Conservation (phyloP, 2,113 vertebrate species). For the Scortum barcoo region DNA sequence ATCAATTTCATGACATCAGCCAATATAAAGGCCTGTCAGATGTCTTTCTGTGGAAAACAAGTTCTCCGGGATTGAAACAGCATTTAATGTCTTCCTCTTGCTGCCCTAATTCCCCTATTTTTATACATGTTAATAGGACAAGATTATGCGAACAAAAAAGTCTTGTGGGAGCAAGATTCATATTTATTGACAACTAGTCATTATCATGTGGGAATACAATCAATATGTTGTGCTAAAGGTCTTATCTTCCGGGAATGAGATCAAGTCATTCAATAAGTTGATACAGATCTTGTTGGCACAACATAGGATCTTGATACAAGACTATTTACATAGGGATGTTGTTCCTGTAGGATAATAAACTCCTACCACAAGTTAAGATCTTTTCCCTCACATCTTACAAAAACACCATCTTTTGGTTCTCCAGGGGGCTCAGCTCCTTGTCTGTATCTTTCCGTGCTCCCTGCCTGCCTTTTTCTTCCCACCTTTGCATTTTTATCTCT, state of each 20-base stretch:
- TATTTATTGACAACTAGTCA: neutral
- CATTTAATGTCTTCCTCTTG: neutral
- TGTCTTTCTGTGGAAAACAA: constrained; percentile 3
- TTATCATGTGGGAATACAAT: constrained; percentile 19
- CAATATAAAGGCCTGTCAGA: constrained; percentile 3
- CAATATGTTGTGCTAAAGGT: constrained; percentile 14
- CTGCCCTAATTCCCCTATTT: neutral
- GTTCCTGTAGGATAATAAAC: neutral
- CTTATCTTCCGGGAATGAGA: constrained; percentile 24
- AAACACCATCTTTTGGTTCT: neutral
- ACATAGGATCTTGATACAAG: constrained; percentile 8
- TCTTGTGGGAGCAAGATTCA: neutral
- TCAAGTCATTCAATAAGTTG: constrained; percentile 15
- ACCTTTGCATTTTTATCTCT: constrained; percentile 30
- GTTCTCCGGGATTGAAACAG: neutral
- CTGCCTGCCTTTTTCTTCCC: neutral
- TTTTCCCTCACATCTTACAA: constrained; percentile 1
- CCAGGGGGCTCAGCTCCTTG: neutral
- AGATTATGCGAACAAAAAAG: neutral
- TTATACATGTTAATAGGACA: neutral
- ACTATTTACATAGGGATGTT: neutral
- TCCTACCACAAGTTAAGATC: neutral
- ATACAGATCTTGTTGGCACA: constrained; percentile 41
- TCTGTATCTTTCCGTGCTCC: neutral
- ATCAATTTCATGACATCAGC: constrained; percentile 35